Evolutionary conservation across 1,140 invertebrate species (phyloP).

Genomic region (Papilio machaon): DNA sequence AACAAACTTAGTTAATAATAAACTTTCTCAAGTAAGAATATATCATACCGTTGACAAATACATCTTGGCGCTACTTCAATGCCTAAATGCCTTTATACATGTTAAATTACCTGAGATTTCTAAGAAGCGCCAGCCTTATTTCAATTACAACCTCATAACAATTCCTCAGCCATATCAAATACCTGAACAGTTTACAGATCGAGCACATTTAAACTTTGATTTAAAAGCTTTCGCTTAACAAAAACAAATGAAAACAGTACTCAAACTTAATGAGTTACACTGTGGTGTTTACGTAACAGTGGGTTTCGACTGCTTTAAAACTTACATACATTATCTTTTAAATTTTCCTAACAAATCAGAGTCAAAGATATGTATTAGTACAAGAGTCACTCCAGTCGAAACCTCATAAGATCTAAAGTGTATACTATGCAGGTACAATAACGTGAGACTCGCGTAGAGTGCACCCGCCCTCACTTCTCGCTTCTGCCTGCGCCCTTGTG

Average conservation of each 20-base stretch:
- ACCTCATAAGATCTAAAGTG: too few species aligned
- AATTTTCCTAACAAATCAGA: too few species aligned
- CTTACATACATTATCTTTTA: too few species aligned
- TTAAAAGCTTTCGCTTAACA: background rate
- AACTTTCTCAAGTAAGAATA: conserved; percentile 4
- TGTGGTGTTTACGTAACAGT: background rate
- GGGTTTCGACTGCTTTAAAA: too few species aligned
- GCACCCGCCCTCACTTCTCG: background rate
- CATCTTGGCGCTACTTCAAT: conserved; percentile 31
- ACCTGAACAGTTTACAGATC: conserved; percentile 27
- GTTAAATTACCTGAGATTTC: conserved; percentile 13
- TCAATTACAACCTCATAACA: conserved; percentile 3
- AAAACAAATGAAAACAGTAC: background rate
- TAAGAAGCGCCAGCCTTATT: conserved; percentile 21
- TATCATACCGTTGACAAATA: conserved; percentile 3
- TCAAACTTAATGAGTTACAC: background rate
- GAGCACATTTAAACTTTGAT: background rate
- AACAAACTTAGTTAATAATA: background rate
- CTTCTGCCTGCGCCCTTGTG: background rate
- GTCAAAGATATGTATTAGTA: too few species aligned
- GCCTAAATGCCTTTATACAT: conserved; percentile 21
- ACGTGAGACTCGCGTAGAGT: background rate
- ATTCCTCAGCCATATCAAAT: background rate
- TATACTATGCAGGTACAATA: background rate
- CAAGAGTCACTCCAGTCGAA: too few species aligned